Percentiles rank a stretch among this genome's conserved stretches.
Evolutionary conservation across 2,888 invertebrate species (phyloP).

Genomic region (Himalopsyche japonica): DNA sequence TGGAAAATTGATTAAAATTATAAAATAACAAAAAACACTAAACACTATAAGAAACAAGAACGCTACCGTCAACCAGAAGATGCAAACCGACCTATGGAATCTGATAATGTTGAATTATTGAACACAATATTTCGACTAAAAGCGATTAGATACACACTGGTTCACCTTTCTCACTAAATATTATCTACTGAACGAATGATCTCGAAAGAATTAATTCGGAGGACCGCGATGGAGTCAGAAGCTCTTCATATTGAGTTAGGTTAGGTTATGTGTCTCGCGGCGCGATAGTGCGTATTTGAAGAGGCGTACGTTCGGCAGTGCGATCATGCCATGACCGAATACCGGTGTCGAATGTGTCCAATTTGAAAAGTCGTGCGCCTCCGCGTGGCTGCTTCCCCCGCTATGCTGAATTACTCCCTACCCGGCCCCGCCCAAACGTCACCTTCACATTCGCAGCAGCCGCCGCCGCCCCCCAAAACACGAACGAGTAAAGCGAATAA

Average conservation of each 20-base stretch:
- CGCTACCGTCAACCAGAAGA: background rate
- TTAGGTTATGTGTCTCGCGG: background rate
- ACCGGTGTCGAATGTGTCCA: background rate
- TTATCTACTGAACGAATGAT: background rate
- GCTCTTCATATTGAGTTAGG: background rate
- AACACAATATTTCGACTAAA: background rate
- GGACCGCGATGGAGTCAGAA: background rate
- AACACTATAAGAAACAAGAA: background rate
- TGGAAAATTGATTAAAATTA: background rate
- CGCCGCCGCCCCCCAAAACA: background rate
- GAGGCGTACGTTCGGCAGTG: background rate
- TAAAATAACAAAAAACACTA: background rate
- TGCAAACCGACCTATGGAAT: background rate
- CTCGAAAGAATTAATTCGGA: background rate
- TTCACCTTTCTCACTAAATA: background rate
- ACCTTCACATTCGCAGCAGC: background rate
- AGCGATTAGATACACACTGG: background rate
- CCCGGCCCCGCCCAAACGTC: background rate
- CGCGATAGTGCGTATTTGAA: background rate
- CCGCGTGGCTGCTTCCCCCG: background rate
- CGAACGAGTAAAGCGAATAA: background rate
- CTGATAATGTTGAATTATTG: background rate
- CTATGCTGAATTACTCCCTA: background rate
- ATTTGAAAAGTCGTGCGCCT: background rate
- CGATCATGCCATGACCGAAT: background rate